A percentile compares a stretch with the other conserved stretches of the same genome.
These are phyloP conservation scores for Pseudochirops cupreus DNA, from an alignment of 2,797 vertebrate genomes.

Conservation along the genomic window DNA sequence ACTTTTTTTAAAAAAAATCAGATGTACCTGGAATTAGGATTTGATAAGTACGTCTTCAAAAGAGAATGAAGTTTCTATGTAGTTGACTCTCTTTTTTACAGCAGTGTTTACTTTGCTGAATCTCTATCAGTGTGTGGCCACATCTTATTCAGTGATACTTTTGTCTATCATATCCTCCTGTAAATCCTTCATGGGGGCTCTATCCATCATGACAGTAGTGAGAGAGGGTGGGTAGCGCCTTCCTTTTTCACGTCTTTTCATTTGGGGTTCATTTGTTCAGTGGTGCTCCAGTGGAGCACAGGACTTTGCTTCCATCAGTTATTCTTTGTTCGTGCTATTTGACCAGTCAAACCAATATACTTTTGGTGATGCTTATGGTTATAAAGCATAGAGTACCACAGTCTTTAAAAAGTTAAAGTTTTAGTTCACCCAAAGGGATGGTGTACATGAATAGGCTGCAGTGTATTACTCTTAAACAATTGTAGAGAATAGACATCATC, in stretches of 20 bases:
- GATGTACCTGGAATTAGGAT: not conserved
- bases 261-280: not conserved
- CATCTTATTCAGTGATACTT: not conserved
- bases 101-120: not conserved
- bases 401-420: not conserved
- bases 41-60: not conserved
- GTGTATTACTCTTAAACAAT: not conserved
- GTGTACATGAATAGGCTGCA: not conserved
- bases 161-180: not conserved
- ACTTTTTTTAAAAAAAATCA: not conserved
- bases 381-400: not conserved
- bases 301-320: not conserved
- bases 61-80: not conserved
- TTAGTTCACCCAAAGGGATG: not conserved
- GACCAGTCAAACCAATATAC: not conserved
- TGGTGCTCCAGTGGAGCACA: not conserved
- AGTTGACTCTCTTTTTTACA: not conserved
- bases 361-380: not conserved
- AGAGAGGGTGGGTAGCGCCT: not conserved
- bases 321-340: not conserved
- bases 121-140: not conserved
- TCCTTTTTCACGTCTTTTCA: not conserved
- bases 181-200: not conserved
- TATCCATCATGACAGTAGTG: not conserved
- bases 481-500: not conserved